Conservation (phyloP, 2,888 invertebrate species). For the Polydrusus cervinus region DNA sequence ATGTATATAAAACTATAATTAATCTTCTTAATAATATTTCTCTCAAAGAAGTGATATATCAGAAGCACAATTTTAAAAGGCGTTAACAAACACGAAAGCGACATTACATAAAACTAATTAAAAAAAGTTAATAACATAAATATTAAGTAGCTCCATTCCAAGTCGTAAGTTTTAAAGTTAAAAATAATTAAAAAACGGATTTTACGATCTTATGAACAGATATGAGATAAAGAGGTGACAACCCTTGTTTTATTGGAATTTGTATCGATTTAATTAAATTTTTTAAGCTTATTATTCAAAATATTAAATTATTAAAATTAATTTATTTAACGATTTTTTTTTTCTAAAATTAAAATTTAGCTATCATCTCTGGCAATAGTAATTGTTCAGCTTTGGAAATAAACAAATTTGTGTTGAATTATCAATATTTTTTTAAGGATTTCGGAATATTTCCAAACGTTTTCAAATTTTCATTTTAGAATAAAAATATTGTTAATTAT, state of each 20-base stretch:
- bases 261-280: too few species aligned
- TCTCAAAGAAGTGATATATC: constrained; percentile 2
- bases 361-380: too few species aligned
- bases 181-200: background rate
- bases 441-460: too few species aligned
- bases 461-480: too few species aligned
- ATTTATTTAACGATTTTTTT: too few species aligned
- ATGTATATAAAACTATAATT: constrained; percentile 8
- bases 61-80: background rate
- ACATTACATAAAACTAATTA: constrained; percentile 2
- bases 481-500: too few species aligned
- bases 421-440: too few species aligned
- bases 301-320: too few species aligned
- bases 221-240: background rate
- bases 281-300: too few species aligned
- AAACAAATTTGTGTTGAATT: too few species aligned
- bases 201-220: background rate
- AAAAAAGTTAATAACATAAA: constrained; percentile 12
- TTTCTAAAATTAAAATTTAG: too few species aligned
- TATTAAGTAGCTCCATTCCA: background rate
- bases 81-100: background rate
- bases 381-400: too few species aligned
- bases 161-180: background rate
- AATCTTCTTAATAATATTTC: background rate
- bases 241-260: background rate